Percentiles rank a stretch among this genome's conserved stretches.
phyloP scores from a whole-genome alignment of 1,140 invertebrate species.

The Drosophila chauvacae region DNA sequence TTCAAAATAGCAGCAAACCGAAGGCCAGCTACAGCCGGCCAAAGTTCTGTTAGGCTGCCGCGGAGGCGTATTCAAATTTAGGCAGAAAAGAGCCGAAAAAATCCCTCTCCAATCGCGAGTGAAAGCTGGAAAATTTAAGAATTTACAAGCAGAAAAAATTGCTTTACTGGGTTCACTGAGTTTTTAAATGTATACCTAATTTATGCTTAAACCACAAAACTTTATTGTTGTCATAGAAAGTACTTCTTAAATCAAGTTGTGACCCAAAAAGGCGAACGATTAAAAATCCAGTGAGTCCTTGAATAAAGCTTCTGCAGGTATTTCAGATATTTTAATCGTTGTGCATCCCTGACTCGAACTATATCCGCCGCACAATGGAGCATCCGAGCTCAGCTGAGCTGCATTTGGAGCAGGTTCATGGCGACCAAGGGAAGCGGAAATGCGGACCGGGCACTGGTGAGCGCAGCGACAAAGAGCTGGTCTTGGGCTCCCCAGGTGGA shows the following conservation, averaged over 20 bases:
- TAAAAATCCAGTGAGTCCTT: not conserved
- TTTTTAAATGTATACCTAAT: not conserved
- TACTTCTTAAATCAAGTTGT: conserved; percentile 1
- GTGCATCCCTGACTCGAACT: conserved; percentile 24
- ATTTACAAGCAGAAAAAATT: not conserved
- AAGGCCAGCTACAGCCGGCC: conserved; percentile 18
- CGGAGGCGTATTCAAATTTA: conserved; percentile 5
- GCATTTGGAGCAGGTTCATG: conserved; percentile 53
- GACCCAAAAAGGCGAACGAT: not conserved
- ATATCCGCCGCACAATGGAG: conserved; percentile 24
- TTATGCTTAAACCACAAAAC: not conserved
- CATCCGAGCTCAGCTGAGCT: conserved; percentile 9
- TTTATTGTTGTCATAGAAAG: not conserved
- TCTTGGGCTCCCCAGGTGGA: conserved; percentile 27
- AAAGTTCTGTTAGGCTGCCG: conserved; percentile 22
- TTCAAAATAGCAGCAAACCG: conserved; percentile 21
- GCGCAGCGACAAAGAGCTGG: conserved; percentile 10
- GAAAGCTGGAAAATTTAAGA: conserved; percentile 1
- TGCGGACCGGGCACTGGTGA: conserved; percentile 8
- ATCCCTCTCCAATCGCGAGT: not conserved
- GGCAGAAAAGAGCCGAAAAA: not conserved
- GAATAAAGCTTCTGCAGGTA: conserved; percentile 3
- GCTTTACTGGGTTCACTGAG: not conserved
- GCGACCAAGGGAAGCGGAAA: conserved; percentile 52
- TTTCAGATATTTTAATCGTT: conserved; percentile 8